Percentiles rank a stretch among this genome's conserved stretches.
These are phyloP conservation scores for Todiramphus saurophagus DNA, from an alignment of 2,113 vertebrate genomes.

Conservation along the genomic window DNA sequence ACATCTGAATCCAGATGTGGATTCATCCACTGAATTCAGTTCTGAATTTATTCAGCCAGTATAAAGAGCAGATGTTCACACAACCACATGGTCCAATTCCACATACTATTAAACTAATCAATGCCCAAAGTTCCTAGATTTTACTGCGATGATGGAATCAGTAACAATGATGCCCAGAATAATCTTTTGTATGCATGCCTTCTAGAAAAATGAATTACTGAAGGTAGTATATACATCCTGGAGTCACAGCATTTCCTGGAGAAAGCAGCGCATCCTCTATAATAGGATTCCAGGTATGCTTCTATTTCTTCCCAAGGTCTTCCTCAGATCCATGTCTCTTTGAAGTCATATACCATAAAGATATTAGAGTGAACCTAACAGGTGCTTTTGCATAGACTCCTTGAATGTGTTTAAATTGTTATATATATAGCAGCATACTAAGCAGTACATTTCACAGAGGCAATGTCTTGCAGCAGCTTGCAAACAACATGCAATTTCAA, in stretches of 20 bases:
- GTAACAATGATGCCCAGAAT: not conserved
- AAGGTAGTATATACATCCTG: not conserved
- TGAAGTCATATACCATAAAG: not conserved
- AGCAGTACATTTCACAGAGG: not conserved
- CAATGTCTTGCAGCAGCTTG: not conserved
- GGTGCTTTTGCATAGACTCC: not conserved
- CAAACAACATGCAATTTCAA: not conserved
- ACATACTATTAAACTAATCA: not conserved
- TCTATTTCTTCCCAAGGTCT: not conserved
- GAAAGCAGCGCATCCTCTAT: not conserved
- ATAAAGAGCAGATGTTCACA: not conserved
- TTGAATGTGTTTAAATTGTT: not conserved
- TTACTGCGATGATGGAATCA: not conserved
- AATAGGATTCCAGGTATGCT: not conserved
- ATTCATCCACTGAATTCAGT: not conserved
- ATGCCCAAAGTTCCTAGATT: not conserved
- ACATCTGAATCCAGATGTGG: not conserved
- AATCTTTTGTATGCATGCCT: not conserved
- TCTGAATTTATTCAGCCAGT: not conserved
- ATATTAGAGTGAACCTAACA: not conserved
- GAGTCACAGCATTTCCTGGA: not conserved
- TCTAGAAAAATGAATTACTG: not conserved
- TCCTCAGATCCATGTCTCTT: not conserved
- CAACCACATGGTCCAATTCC: not conserved
- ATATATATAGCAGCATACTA: not conserved